Evolutionary conservation across 1,140 invertebrate genomes (phyloP).

Genomic region (Lamellibrachia luymesi): DNA sequence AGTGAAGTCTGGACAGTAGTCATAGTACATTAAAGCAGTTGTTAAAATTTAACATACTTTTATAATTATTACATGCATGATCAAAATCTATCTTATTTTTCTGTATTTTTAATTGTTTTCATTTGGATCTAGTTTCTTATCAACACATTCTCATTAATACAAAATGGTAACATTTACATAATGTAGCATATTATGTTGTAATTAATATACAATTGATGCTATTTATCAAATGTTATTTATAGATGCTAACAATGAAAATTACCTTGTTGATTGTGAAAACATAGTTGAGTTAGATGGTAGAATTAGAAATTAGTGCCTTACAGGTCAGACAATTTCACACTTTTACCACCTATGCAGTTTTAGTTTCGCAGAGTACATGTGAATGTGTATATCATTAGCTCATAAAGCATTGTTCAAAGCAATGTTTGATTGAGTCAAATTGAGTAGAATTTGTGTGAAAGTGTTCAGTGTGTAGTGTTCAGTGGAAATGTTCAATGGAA

Average conservation of each 20-base stretch:
- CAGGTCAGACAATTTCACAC: not conserved
- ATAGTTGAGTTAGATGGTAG: not conserved
- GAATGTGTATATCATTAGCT: not conserved
- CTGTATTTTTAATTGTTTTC: not conserved
- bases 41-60: not conserved
- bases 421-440: not conserved
- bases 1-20: not conserved
- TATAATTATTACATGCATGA: not conserved
- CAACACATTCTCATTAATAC: not conserved
- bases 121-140: not conserved
- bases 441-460: not conserved
- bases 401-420: not conserved
- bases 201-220: not conserved
- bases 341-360: not conserved
- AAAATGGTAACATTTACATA: not conserved
- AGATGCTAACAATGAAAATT: not conserved
- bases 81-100: not conserved
- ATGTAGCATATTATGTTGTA: not conserved
- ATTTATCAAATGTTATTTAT: not conserved
- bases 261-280: not conserved
- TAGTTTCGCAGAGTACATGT: not conserved
- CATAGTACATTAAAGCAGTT: not conserved
- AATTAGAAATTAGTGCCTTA: slow-evolving; percentile 1
- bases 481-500: not conserved
- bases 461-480: not conserved